phyloP scores from a whole-genome alignment of 2,113 vertebrate species.

The Mustela nigripes region DNA sequence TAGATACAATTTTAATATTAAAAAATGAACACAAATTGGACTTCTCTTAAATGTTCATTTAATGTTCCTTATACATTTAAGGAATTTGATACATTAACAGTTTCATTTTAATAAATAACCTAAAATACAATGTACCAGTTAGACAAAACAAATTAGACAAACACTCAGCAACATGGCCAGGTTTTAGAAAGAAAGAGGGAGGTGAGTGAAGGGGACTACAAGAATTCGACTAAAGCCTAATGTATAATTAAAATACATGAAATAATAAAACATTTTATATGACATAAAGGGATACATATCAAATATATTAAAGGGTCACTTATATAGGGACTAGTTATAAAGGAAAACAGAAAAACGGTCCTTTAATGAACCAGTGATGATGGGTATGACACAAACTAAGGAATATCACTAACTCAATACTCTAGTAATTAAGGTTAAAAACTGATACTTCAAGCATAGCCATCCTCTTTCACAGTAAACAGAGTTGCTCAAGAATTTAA shows the following conservation, averaged over 20 bases:
- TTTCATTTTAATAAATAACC: slow-evolving; percentile 21
- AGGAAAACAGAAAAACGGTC: neutral
- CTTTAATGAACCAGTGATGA: neutral
- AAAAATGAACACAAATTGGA: neutral
- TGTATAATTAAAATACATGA: neutral
- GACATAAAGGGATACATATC: neutral
- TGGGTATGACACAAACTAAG: neutral
- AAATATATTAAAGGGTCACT: neutral
- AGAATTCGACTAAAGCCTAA: neutral
- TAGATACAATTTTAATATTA: slow-evolving; percentile 16
- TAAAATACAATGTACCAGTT: neutral
- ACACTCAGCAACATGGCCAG: neutral
- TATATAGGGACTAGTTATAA: neutral
- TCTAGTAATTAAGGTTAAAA: neutral
- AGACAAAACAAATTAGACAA: slow-evolving; percentile 15
- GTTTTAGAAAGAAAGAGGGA: neutral
- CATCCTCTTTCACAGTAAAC: neutral
- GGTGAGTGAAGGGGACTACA: neutral
- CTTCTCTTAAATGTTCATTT: neutral
- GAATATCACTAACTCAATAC: neutral
- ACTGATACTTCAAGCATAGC: neutral
- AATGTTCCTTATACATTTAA: neutral
- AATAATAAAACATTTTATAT: slow-evolving; percentile 9
- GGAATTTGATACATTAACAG: slow-evolving; percentile 6
- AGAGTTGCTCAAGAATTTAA: neutral